phyloP scores from a whole-genome alignment of 1,140 invertebrate species.

The Trigoniulus corallinus region DNA sequence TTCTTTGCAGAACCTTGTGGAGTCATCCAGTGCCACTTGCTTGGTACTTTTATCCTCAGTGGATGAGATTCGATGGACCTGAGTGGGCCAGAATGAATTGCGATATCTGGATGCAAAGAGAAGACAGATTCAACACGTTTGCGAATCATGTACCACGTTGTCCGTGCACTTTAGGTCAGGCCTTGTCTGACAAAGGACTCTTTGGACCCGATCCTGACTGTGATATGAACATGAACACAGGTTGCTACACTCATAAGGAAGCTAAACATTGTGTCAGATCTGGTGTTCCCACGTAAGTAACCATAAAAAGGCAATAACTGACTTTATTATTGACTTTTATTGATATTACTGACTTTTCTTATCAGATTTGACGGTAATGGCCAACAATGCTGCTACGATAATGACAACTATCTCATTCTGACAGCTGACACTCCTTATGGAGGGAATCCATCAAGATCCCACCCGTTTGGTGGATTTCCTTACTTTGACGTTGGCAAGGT shows the following conservation, averaged over 20 bases:
- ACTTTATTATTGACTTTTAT: neutral
- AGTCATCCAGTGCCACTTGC: conserved; percentile 73
- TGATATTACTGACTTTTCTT: neutral
- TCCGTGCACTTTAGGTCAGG: conserved; percentile 81
- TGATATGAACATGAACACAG: conserved; percentile 75
- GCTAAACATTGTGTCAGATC: conserved; percentile 83
- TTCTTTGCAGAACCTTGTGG: conserved; percentile 50
- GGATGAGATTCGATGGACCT: conserved; percentile 51
- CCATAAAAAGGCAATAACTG: neutral
- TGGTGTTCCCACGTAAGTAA: conserved; percentile 66
- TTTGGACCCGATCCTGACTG: conserved; percentile 81
- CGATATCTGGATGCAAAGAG: conserved; percentile 71
- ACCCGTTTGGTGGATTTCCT: conserved; percentile 22
- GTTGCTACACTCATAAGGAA: conserved; percentile 71
- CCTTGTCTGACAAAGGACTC: conserved; percentile 73
- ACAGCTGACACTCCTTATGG: conserved; percentile 91
- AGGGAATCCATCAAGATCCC: conserved; percentile 67
- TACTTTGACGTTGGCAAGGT: conserved; percentile 1
- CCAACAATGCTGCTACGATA: conserved; percentile 93
- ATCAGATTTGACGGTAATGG: conserved; percentile 68
- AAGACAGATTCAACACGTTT: conserved; percentile 72
- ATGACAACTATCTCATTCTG: conserved; percentile 72
- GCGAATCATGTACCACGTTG: conserved; percentile 63
- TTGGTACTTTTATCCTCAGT: conserved; percentile 82
- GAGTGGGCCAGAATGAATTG: conserved; percentile 67